These are phyloP conservation scores for Sternarchorhynchus goeldii DNA, from an alignment of 2,797 vertebrate species.

Conservation along the genomic window DNA sequence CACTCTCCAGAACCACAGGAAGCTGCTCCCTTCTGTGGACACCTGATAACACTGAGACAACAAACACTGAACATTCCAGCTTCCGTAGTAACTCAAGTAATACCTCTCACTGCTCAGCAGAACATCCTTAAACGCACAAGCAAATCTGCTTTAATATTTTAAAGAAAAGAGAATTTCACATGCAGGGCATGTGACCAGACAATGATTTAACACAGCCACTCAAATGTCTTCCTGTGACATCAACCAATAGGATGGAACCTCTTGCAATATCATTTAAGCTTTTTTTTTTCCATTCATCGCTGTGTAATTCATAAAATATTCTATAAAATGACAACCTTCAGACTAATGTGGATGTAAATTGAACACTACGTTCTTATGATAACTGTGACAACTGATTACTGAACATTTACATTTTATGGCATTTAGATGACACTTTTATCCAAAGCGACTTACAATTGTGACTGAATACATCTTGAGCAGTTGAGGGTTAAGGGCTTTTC, in stretches of 20 bases:
- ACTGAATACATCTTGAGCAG: too few relatives aligned
- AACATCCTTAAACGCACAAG: not conserved
- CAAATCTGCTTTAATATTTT: not conserved
- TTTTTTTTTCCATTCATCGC: not conserved
- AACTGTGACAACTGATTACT: too few relatives aligned
- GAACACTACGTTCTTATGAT: too few relatives aligned
- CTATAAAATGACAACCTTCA: not conserved
- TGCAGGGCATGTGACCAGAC: too few relatives aligned
- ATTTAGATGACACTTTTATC: too few relatives aligned
- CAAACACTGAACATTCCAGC: not conserved
- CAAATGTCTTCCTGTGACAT: not conserved
- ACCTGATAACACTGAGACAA: constrained; percentile 44
- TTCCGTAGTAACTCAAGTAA: constrained; percentile 9
- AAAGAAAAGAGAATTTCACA: not conserved
- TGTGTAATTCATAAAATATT: not conserved
- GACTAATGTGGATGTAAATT: too few relatives aligned
- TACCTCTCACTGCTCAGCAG: not conserved
- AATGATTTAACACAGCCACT: not conserved
- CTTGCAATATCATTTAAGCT: too few relatives aligned
- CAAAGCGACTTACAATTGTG: too few relatives aligned
- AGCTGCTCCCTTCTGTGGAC: constrained; percentile 21
- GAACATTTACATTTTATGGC: too few relatives aligned
- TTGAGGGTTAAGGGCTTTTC: too few relatives aligned
- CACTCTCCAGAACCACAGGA: constrained; percentile 13
- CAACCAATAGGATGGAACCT: not conserved